Evolutionary conservation across 2,113 vertebrate species (phyloP), one percentile per base, ranked within the genome.

Genomic region (Strigops habroptila): DNA sequence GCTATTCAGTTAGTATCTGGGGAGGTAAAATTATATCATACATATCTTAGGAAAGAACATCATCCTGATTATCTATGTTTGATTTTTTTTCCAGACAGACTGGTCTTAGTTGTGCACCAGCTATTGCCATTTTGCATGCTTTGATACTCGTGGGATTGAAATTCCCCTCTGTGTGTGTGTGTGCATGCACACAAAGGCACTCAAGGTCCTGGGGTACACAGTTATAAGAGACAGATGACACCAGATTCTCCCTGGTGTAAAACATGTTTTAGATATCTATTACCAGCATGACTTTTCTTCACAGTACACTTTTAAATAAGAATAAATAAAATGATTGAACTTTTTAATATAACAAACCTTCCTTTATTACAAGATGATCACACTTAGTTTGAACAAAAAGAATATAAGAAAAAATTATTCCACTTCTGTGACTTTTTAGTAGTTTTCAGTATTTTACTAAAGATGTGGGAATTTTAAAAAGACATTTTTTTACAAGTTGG

Each of bases 121-220:
- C 46, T 44, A 11, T 46, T 15, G 15, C 10, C 52, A 16, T 80
- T 81, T 71, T 63, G 7, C 11, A 9, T 39, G 22, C 16, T 79
- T 71, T 62, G 35, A 7, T 65, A 52, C 44, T 7, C 60, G 7
- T 48, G 52, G 62, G n/a, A 37, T 13, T 60, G 62, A 86, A 90
- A 75, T 71, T 71, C 18, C 22, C 8, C 8, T 4, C 1, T 46
- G 2, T 64, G 46, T 48, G 27, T 33, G 24, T 51, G 33, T 33
- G 27, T 21, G 8, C 14, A 25, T 12, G 8, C 6, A 19, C 0
- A 0, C 43, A 27, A 8, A 13, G 0, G 6, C 43, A 28, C 23
- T 60, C 15, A 39, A 10, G 48, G 23, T 88, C 33, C 27, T 33
- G 68, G 21, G 14, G 5, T 39, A 31, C 22, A 12, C 12, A 28